phyloP scores from a whole-genome alignment of 2,113 vertebrate genomes.

The Campylomormyrus numenius region DNA sequence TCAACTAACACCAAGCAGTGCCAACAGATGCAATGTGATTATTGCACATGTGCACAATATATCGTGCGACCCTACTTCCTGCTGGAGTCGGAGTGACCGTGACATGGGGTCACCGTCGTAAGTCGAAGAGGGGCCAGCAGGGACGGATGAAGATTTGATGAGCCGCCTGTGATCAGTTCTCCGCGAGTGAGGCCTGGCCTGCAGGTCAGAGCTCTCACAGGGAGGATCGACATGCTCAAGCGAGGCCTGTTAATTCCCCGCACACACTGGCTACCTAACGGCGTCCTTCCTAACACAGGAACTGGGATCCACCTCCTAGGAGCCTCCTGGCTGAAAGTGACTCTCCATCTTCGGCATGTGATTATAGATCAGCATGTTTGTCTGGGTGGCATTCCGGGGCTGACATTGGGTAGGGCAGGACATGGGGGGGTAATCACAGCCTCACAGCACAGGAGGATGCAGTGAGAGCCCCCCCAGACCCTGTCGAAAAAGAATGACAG shows the following conservation, averaged over 20 bases:
- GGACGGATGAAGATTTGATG: too few species aligned
- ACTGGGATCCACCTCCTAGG: neutral
- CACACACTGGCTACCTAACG: neutral
- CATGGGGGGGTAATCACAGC: neutral
- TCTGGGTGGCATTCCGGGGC: neutral
- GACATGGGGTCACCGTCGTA: neutral
- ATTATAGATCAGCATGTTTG: neutral
- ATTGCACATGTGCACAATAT: neutral
- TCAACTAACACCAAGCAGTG: neutral
- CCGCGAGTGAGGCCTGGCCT: neutral
- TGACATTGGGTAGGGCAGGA: neutral
- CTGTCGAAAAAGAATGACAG: constrained; percentile 50
- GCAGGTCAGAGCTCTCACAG: neutral
- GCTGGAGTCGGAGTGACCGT: neutral
- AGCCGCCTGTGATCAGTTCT: too few species aligned
- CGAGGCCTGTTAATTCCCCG: neutral
- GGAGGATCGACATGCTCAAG: neutral
- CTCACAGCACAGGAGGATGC: neutral
- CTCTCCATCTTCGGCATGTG: neutral
- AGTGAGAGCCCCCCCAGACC: constrained; percentile 37
- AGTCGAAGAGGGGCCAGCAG: too few species aligned
- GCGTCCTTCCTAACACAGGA: neutral
- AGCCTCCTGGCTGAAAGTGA: neutral
- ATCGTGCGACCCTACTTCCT: neutral
- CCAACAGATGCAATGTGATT: neutral